These are phyloP conservation scores for Phylloscopus whistleri DNA, from an alignment of 2,113 vertebrate species.

Conservation along the genomic window DNA sequence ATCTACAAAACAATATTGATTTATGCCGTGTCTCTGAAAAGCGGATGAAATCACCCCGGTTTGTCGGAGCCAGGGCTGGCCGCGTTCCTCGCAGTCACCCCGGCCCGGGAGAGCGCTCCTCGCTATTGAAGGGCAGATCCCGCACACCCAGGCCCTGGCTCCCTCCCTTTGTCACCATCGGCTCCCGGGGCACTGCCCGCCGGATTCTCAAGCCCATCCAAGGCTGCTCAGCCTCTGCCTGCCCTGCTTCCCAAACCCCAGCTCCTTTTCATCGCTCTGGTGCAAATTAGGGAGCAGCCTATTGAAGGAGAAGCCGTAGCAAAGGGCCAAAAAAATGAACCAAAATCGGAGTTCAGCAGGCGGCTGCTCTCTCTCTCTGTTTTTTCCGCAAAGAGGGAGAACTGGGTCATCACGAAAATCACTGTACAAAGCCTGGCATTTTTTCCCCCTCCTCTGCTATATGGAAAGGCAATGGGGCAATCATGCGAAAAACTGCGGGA, in stretches of 20 bases:
- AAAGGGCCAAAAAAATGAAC: not conserved
- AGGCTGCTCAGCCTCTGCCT: not conserved
- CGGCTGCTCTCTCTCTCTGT: rapidly evolving
- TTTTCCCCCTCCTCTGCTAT: not conserved
- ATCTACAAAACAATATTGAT: slow-evolving; percentile 34
- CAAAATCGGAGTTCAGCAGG: not conserved
- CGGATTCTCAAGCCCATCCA: not conserved
- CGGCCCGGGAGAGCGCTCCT: not conserved
- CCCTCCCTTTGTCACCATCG: not conserved
- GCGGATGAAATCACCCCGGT: not conserved
- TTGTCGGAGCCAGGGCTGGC: not conserved
- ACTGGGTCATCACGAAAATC: not conserved
- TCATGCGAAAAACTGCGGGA: not conserved
- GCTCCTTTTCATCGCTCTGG: not conserved
- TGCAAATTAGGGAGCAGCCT: not conserved
- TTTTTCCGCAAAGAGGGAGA: not conserved
- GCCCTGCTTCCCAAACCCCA: not conserved
- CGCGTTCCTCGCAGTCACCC: not conserved
- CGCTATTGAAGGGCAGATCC: not conserved
- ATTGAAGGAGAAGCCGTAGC: not conserved
- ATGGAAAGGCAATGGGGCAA: not conserved
- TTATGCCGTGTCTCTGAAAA: not conserved
- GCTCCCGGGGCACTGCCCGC: not conserved
- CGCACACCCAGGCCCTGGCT: not conserved
- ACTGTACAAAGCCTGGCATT: not conserved